Conservation (phyloP, 2,797 vertebrate genomes). For the Hoplostethus mediterraneus region DNA sequence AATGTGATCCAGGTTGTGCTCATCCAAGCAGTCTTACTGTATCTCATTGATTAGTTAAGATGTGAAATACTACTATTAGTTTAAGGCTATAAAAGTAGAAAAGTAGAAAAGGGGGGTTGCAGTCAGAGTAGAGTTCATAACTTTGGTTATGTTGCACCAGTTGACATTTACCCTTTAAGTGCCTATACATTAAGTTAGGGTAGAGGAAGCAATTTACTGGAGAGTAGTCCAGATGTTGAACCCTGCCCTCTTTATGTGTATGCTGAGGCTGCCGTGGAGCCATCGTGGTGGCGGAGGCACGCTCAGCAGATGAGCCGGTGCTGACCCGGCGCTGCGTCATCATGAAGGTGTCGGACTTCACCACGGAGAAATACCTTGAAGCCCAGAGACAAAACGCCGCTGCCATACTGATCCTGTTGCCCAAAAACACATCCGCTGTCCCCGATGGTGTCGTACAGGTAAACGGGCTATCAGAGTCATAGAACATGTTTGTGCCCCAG, state of each 20-base stretch:
- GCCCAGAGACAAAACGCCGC: slow-evolving; percentile 84
- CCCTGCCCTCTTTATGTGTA: slow-evolving; percentile 4
- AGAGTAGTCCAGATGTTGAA: not conserved
- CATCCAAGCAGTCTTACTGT: too few relatives aligned
- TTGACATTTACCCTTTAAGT: slow-evolving; percentile 1
- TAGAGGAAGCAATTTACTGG: not conserved
- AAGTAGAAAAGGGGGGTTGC: not conserved
- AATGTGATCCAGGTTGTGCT: too few relatives aligned
- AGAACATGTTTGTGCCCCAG: not conserved
- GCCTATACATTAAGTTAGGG: not conserved
- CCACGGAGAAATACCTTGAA: slow-evolving; percentile 71
- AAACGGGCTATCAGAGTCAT: not conserved
- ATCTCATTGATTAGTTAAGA: too few relatives aligned
- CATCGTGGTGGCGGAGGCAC: slow-evolving; percentile 84
- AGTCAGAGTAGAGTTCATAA: not conserved
- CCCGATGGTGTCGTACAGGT: slow-evolving; percentile 77
- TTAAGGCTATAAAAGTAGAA: not conserved
- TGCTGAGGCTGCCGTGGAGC: slow-evolving; percentile 84
- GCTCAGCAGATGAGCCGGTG: slow-evolving; percentile 76
- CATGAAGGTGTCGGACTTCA: slow-evolving; percentile 86
- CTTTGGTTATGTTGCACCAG: not conserved
- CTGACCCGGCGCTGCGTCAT: slow-evolving; percentile 85
- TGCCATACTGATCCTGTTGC: slow-evolving; percentile 84
- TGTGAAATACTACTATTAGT: too few relatives aligned
- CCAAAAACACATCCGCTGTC: slow-evolving; percentile 74